phyloP scores from a whole-genome alignment of 2,113 vertebrate species.

The Podarcis raffonei region DNA sequence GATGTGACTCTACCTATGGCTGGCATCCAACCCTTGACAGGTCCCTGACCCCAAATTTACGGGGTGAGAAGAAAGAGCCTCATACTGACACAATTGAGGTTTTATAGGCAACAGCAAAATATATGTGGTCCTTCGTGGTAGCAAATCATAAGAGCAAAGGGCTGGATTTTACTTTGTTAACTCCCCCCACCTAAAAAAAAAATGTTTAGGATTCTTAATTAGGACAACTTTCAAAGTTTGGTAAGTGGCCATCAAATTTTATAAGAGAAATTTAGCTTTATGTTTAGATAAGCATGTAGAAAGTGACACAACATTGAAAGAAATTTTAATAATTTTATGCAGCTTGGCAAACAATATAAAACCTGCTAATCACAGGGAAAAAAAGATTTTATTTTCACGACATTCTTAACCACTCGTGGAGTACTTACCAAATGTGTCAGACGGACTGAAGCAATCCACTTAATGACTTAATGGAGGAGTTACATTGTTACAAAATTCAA shows the following conservation, averaged over 20 bases:
- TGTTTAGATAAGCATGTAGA: slow-evolving; percentile 45
- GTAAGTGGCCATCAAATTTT: slow-evolving; percentile 15
- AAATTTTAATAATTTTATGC: slow-evolving; percentile 50
- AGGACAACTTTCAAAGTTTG: slow-evolving; percentile 25
- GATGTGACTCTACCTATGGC: too few relatives aligned
- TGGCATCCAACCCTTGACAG: too few relatives aligned
- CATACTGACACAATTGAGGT: not conserved
- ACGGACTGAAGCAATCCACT: slow-evolving; percentile 56
- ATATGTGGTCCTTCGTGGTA: not conserved
- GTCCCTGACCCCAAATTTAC: too few relatives aligned
- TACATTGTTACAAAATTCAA: slow-evolving; percentile 68
- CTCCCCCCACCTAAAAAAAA: not conserved
- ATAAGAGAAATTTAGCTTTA: slow-evolving; percentile 28
- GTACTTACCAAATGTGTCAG: slow-evolving; percentile 54
- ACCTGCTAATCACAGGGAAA: slow-evolving; percentile 33
- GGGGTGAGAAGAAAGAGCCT: not conserved
- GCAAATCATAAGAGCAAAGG: not conserved
- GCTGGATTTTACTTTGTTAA: not conserved
- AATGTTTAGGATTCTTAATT: slow-evolving; percentile 21
- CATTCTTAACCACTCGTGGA: slow-evolving; percentile 50
- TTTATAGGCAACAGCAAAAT: not conserved
- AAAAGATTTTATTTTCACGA: slow-evolving; percentile 61
- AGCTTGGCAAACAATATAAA: slow-evolving; percentile 50
- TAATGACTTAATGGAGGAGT: slow-evolving; percentile 66
- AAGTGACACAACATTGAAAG: slow-evolving; percentile 53